Evolutionary conservation across 2,888 invertebrate genomes (phyloP).

Genomic region (Drosophila falleni): DNA sequence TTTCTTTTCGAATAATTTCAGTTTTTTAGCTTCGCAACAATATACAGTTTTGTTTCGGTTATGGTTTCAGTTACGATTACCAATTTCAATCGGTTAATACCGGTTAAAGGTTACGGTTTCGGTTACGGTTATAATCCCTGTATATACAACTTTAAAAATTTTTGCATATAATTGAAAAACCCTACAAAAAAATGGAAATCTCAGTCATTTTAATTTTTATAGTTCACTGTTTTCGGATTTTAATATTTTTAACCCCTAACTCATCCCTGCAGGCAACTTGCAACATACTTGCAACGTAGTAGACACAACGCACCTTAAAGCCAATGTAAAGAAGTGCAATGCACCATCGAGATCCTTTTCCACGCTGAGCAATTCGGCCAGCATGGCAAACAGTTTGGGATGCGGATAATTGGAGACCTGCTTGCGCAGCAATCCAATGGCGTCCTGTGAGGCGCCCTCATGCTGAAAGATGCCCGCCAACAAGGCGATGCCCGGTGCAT

Average conservation of each 20-base stretch:
- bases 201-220: too few relatives aligned
- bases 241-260: neutral
- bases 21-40: too few relatives aligned
- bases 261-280: neutral
- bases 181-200: too few relatives aligned
- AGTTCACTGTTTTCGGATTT: too few relatives aligned
- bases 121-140: too few relatives aligned
- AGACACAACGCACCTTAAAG: slow-evolving; percentile 71
- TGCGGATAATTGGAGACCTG: slow-evolving; percentile 86
- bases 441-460: slow-evolving; percentile 89
- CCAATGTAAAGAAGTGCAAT: slow-evolving; percentile 83
- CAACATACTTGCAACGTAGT: neutral
- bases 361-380: slow-evolving; percentile 81
- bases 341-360: slow-evolving; percentile 83
- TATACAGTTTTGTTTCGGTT: too few relatives aligned
- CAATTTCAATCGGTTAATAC: too few relatives aligned
- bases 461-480: slow-evolving; percentile 90
- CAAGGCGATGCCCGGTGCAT: slow-evolving; percentile 90
- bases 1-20: too few relatives aligned
- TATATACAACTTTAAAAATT: too few relatives aligned
- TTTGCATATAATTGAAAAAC: too few relatives aligned
- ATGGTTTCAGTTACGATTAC: too few relatives aligned
- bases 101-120: too few relatives aligned
- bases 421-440: slow-evolving; percentile 89
- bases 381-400: slow-evolving; percentile 81